Evolutionary conservation across 2,888 invertebrate species (phyloP).

Genomic region (Drosophila stalkeri): DNA sequence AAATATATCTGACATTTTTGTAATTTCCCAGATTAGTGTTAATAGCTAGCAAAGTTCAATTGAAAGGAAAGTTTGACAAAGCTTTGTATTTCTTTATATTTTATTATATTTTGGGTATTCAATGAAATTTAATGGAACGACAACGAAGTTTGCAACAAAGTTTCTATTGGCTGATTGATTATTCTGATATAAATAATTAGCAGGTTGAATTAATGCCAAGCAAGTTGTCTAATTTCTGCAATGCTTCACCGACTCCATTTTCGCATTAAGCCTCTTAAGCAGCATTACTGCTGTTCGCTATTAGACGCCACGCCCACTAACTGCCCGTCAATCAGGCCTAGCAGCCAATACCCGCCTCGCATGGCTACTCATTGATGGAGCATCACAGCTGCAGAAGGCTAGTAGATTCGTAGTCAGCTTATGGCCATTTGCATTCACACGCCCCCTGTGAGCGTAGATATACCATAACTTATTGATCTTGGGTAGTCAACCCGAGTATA

Average conservation of each 20-base stretch:
- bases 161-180: slow-evolving; percentile 27
- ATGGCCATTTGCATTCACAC: too few species aligned
- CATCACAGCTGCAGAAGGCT: slow-evolving; percentile 19
- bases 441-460: too few species aligned
- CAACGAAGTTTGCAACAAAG: neutral
- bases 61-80: too few species aligned
- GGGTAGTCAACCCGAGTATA: too few species aligned
- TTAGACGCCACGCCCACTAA: slow-evolving; percentile 27
- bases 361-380: slow-evolving; percentile 36
- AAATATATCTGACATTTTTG: neutral
- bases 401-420: neutral
- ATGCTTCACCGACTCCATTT: slow-evolving; percentile 33
- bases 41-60: too few species aligned
- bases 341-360: slow-evolving; percentile 14
- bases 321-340: slow-evolving; percentile 37
- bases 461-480: too few species aligned
- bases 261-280: slow-evolving; percentile 3
- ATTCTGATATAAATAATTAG: slow-evolving; percentile 50
- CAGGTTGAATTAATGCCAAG: slow-evolving; percentile 35
- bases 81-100: too few species aligned
- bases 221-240: slow-evolving; percentile 32
- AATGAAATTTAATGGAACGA: neutral
- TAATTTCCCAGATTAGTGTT: neutral
- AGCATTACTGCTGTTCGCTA: slow-evolving; percentile 25
- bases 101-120: too few species aligned